Base-by-base conservation (phyloP, 2,797 vertebrate genomes). In the Pampus argenteus region DNA sequence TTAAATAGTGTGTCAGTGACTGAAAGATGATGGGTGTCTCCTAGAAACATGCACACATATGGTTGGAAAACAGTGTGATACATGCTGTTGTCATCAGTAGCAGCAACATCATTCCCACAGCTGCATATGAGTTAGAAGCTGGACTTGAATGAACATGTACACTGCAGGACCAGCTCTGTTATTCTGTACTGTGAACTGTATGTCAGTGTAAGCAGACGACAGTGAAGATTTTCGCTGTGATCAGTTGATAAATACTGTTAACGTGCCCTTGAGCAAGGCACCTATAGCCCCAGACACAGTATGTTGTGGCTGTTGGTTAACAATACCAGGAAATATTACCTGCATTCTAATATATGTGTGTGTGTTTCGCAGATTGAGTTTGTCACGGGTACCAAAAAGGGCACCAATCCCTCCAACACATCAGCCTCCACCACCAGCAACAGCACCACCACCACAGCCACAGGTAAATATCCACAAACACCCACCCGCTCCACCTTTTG, bases 311-410 rank as follows among this genome's bases (percentile, higher is more conserved):
- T 49, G 25, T 45, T 47, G 4, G 17, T 45, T 59, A 2, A n/a
- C 49, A 44, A 25, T 2, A 36, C 4, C 15, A 34, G 8, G 6
- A 36, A 15, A 49, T 31, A 1, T 47, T 55, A 18, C 13, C 2
- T 8, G 5, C 8, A 1, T 49, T 71, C 15, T 51, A 9, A 38
- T 31, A 0, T 49, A n/a, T 55, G 15, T 82, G 9, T 75, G 10
- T 25, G n/a, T 74, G 38, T 76, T 70, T 60, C 14, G 57, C 83
- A 99, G 98, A 99, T 99, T 73, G 98, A 99, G 84, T 99, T 99
- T 91, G 97, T 99, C 81, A 99, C 97, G 0, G 97, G 96, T 79
- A 99, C 98, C 38, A 99, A 99, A 88, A 99, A 99, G 60, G 97
- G 98, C 5, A 95, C 96, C 63, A 96, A 87, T 78, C 59, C 96